A percentile compares a stretch with the other conserved stretches of the same genome.
Conservation (phyloP, 2,888 invertebrate genomes). For the Nomada flava region DNA sequence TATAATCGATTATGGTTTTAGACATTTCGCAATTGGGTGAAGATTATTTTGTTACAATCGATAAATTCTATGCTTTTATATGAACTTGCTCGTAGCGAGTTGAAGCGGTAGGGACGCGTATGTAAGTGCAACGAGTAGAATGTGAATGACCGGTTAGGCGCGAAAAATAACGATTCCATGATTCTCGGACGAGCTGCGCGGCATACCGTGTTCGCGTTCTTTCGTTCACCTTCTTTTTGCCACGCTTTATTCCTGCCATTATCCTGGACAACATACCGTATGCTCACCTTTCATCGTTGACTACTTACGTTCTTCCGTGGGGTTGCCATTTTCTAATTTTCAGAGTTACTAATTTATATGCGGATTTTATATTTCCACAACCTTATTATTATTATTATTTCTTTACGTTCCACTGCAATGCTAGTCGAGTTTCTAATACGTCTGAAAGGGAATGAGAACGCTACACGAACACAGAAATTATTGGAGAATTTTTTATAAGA, state of each 20-base stretch:
- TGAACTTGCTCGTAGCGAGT: slow-evolving; percentile 17
- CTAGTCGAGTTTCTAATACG: too few relatives aligned
- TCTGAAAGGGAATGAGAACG: too few relatives aligned
- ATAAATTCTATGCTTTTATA: too few relatives aligned
- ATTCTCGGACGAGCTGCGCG: slow-evolving; percentile 33
- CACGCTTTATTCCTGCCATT: slow-evolving; percentile 33
- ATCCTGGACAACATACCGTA: slow-evolving; percentile 11
- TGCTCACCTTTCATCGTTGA: slow-evolving; percentile 4
- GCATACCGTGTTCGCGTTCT: slow-evolving; percentile 24
- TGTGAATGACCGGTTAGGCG: slow-evolving; percentile 47
- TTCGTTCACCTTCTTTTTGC: slow-evolving; percentile 16
- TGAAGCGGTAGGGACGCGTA: slow-evolving; percentile 8
- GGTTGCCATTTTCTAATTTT: neutral
- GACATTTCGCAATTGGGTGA: too few relatives aligned
- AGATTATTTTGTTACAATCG: too few relatives aligned
- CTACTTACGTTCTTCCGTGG: neutral
- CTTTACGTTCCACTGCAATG: too few relatives aligned
- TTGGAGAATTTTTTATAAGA: too few relatives aligned
- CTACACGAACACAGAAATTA: too few relatives aligned
- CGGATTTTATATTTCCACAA: neutral
- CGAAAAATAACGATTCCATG: slow-evolving; percentile 52
- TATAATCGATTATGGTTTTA: too few relatives aligned
- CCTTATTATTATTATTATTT: neutral
- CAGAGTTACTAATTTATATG: neutral
- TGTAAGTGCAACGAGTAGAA: slow-evolving; percentile 30